These are phyloP conservation scores for Diploptera punctata DNA, from an alignment of 2,888 invertebrate genomes.

Conservation along the genomic window DNA sequence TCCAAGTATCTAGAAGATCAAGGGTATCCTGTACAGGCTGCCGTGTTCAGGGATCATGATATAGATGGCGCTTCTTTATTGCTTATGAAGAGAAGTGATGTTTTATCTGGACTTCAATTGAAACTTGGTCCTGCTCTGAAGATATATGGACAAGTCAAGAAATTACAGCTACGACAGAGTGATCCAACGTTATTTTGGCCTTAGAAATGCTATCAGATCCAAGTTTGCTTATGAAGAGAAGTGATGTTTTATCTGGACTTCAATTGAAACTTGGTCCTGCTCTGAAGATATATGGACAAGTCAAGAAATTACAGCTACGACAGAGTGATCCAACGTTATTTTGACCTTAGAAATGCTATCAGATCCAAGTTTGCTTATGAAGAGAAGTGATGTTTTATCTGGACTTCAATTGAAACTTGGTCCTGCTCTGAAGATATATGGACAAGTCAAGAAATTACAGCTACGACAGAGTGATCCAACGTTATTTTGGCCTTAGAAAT, in stretches of 20 bases:
- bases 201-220: too few species aligned
- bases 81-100: slow-evolving; percentile 83
- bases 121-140: slow-evolving; percentile 89
- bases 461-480: slow-evolving; percentile 75
- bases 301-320: slow-evolving; percentile 81
- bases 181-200: slow-evolving; percentile 77
- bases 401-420: slow-evolving; percentile 85
- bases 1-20: slow-evolving; percentile 78
- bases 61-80: slow-evolving; percentile 90
- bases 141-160: slow-evolving; percentile 80
- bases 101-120: slow-evolving; percentile 79
- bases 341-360: slow-evolving; percentile 69
- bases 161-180: slow-evolving; percentile 79
- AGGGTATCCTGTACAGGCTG: slow-evolving; percentile 79
- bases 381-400: slow-evolving; percentile 82
- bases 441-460: slow-evolving; percentile 82
- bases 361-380: too few species aligned
- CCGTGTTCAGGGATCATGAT: slow-evolving; percentile 84
- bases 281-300: slow-evolving; percentile 80
- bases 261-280: slow-evolving; percentile 88
- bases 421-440: slow-evolving; percentile 85
- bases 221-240: slow-evolving; percentile 82
- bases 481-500: slow-evolving; percentile 70
- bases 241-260: slow-evolving; percentile 83
- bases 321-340: slow-evolving; percentile 75